These are phyloP conservation scores for Noctuana brunneofusca DNA, from an alignment of 2,888 invertebrate genomes.

Conservation along the genomic window DNA sequence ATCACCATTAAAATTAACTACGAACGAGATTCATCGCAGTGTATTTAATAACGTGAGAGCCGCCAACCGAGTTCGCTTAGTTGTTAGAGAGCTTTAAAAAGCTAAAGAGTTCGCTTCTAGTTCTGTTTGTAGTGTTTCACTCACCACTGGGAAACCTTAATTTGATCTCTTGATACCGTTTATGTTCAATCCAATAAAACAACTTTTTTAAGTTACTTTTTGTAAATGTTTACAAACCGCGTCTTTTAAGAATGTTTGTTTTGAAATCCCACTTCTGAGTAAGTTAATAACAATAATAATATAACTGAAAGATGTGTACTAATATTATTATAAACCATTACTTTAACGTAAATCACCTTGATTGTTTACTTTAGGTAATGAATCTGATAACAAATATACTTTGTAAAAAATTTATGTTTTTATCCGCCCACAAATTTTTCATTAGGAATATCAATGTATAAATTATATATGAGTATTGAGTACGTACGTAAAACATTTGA, in stretches of 20 bases:
- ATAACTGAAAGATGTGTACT: too few species aligned
- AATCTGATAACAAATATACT: too few species aligned
- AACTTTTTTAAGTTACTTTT: not conserved
- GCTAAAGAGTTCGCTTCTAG: not conserved
- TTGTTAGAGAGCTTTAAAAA: not conserved
- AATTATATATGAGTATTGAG: constrained; percentile 3
- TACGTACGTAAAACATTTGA: constrained; percentile 33
- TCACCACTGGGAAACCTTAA: not conserved
- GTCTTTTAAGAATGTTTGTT: too few species aligned
- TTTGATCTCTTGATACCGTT: not conserved
- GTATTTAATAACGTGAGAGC: not conserved
- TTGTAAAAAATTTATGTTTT: not conserved
- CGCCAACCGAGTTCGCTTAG: not conserved
- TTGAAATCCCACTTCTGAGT: too few species aligned
- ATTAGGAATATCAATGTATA: too few species aligned
- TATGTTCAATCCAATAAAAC: not conserved
- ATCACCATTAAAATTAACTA: not conserved
- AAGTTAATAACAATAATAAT: too few species aligned
- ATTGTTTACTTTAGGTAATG: too few species aligned
- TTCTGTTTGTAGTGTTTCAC: not conserved
- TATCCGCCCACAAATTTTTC: not conserved
- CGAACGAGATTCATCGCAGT: not conserved
- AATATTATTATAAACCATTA: too few species aligned
- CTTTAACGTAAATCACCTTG: too few species aligned
- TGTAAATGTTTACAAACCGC: too few species aligned